Evolutionary conservation across 2,888 invertebrate species (phyloP).

Genomic region (Rugalucina vietnamica): DNA sequence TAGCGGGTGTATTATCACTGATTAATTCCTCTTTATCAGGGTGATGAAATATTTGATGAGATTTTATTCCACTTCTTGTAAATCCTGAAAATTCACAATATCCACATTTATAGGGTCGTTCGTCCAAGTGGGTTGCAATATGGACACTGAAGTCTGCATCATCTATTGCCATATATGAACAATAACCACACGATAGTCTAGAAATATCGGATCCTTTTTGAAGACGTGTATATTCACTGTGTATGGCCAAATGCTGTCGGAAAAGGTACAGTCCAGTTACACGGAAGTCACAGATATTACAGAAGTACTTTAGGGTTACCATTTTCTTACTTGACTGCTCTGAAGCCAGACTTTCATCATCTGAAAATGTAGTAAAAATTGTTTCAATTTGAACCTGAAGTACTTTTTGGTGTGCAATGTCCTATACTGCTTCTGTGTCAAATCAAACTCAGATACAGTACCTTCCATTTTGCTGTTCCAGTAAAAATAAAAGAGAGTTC

Average conservation of each 20-base stretch:
- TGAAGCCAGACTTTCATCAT: not conserved
- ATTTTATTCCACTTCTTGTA: not conserved
- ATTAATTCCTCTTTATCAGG: not conserved
- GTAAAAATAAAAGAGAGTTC: no score
- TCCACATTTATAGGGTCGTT: slow-evolving; percentile 67
- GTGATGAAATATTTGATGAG: not conserved
- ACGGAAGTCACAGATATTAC: slow-evolving; percentile 63
- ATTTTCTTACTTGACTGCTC: not conserved
- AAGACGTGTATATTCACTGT: slow-evolving; percentile 63
- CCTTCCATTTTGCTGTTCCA: no score
- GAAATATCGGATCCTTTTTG: slow-evolving; percentile 57
- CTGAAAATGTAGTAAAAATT: no score
- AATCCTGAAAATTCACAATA: slow-evolving; percentile 63
- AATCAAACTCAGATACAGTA: no score
- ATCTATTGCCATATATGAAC: slow-evolving; percentile 64
- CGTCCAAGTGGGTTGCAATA: slow-evolving; percentile 66
- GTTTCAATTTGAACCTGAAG: no score
- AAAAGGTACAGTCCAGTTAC: slow-evolving; percentile 68
- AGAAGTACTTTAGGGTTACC: slow-evolving; percentile 51
- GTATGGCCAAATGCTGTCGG: slow-evolving; percentile 68
- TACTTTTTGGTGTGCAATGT: no score
- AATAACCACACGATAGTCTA: slow-evolving; percentile 71
- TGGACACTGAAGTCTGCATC: slow-evolving; percentile 68
- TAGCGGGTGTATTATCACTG: not conserved
- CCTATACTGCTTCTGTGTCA: no score